A percentile compares a stretch with the other conserved stretches of the same genome.
These are phyloP conservation scores for Parauchenoglanis punctatus DNA, from an alignment of 2,797 vertebrate species.

Conservation along the genomic window DNA sequence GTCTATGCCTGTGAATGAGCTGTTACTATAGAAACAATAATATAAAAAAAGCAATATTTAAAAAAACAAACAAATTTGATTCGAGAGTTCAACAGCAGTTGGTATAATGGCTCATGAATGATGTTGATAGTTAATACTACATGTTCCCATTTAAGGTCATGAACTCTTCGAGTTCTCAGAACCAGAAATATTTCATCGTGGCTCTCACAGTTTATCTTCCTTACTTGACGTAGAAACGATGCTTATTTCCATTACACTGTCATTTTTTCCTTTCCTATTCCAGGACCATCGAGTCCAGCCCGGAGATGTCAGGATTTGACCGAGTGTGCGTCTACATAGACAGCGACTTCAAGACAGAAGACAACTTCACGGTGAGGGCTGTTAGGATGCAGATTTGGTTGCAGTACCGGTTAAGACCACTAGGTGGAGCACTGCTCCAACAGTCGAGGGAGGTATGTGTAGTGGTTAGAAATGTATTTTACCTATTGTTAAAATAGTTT, in stretches of 20 bases:
- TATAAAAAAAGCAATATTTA: neutral
- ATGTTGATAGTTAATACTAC: neutral
- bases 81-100: neutral
- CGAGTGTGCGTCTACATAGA: slow-evolving; percentile 77
- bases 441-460: neutral
- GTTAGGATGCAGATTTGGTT: neutral
- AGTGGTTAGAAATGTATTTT: neutral
- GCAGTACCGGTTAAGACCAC: slow-evolving; percentile 6
- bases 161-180: neutral
- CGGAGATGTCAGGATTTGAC: slow-evolving; percentile 80
- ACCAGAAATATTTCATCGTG: neutral
- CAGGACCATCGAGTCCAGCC: slow-evolving; percentile 75
- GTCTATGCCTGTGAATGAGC: neutral
- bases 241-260: neutral
- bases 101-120: neutral
- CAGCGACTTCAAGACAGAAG: slow-evolving; percentile 71
- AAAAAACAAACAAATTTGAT: neutral
- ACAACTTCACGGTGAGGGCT: slow-evolving; percentile 80
- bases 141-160: slow-evolving; percentile 1
- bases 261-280: slow-evolving; percentile 21
- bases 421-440: slow-evolving; percentile 34
- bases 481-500: neutral
- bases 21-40: neutral
- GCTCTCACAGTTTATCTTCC: neutral
- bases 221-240: neutral